Evolutionary conservation across 2,797 vertebrate species (phyloP).

Genomic region (Acanthurus lineatus): DNA sequence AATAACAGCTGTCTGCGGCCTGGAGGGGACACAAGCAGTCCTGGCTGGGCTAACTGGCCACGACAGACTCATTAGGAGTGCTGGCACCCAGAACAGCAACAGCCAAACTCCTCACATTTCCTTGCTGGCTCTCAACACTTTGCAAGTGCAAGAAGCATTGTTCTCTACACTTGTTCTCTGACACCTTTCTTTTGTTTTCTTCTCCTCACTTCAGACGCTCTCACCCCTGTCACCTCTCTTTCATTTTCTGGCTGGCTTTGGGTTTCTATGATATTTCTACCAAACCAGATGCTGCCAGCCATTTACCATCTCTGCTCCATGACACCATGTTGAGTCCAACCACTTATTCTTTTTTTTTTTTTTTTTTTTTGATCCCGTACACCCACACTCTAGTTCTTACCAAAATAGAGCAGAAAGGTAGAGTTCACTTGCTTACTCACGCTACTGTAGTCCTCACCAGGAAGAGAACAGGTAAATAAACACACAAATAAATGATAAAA

Average conservation of each 20-base stretch:
- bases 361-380: slow-evolving; percentile 16
- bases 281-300: slow-evolving; percentile 48
- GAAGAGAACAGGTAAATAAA: slow-evolving; percentile 33
- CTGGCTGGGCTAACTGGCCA: slow-evolving; percentile 84
- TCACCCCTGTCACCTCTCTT: slow-evolving; percentile 55
- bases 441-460: slow-evolving; percentile 19
- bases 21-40: slow-evolving; percentile 79
- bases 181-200: slow-evolving; percentile 69
- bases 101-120: slow-evolving; percentile 78
- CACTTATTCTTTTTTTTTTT: slow-evolving; percentile 27
- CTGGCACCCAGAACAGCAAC: slow-evolving; percentile 84
- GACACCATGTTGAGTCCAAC: slow-evolving; percentile 41
- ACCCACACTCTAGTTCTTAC: slow-evolving; percentile 48
- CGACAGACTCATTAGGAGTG: slow-evolving; percentile 89
- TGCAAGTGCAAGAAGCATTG: slow-evolving; percentile 69
- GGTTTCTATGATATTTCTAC: slow-evolving; percentile 45
- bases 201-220: slow-evolving; percentile 48
- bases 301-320: slow-evolving; percentile 41
- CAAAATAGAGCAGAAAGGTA: slow-evolving; percentile 35
- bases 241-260: slow-evolving; percentile 57
- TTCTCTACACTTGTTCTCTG: slow-evolving; percentile 74
- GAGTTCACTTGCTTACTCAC: slow-evolving; percentile 26
- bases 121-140: slow-evolving; percentile 70
- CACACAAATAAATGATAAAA: background rate
- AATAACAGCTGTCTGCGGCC: slow-evolving; percentile 89